Evolutionary conservation across 2,888 invertebrate species (phyloP), one percentile per base, ranked within the genome.

Genomic region (Parnassius smintheus): DNA sequence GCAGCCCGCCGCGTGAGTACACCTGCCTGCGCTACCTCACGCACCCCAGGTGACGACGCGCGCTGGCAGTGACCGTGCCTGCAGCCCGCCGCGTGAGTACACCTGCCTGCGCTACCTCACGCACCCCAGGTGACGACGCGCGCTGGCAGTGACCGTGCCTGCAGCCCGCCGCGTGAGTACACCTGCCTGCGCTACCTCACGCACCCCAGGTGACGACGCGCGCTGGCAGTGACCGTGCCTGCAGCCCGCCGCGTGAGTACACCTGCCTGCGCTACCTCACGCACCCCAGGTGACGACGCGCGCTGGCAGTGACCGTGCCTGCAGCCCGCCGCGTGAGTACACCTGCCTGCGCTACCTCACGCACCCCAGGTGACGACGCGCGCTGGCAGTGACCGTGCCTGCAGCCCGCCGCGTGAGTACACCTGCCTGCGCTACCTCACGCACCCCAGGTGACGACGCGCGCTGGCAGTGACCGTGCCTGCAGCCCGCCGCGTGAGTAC

Each of bases 11-110:
- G 12, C 48, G 12, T n/a, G 12, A 25, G 25, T 25, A 25, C 25
- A 4, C 25, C 25, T 25, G 25, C 61, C 45, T 67, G 58, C 82
- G 92, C 67, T 88, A 88, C 82, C 86, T 88, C 78, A 89, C 88
- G 75, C 88, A 88, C 78, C 62, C n/a, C n/a, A n/a, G n/a, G n/a
- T n/a, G n/a, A n/a, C n/a, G n/a, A n/a, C n/a, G n/a, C n/a, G n/a
- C n/a, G n/a, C n/a, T n/a, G n/a, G 68, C 63, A 59, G 58, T 64
- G 63, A 64, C 63, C 52, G 46, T 44, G 25, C 25, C 25, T 25
- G 25, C 25, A 25, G 25, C 53, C 45, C 18, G 18, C 45, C 53
- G 53, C 52, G 52, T 41, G 41, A 25, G 52, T 41, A 11, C 9
- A 0, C 10, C 2, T 11, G 41, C 41, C 41, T 13, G 48, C 48